Conservation (phyloP, 1,140 invertebrate species). For the Lordiphosa mommai region DNA sequence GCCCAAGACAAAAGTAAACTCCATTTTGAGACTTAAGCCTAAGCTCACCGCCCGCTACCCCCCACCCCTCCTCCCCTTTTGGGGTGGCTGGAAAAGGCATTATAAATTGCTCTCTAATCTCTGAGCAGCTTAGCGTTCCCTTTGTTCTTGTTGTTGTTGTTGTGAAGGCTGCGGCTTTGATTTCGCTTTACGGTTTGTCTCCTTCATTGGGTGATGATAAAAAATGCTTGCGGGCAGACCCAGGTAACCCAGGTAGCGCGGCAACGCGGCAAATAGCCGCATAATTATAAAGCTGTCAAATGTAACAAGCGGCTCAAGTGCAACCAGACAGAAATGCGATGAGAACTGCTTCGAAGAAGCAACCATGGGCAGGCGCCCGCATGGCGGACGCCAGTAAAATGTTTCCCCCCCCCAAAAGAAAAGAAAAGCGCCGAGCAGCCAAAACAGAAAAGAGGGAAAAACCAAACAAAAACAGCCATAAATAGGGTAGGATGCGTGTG, state of each 20-base stretch:
- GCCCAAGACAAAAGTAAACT: too few relatives aligned
- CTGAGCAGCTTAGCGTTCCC: too few relatives aligned
- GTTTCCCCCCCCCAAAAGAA: slow-evolving; percentile 1
- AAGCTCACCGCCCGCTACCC: too few relatives aligned
- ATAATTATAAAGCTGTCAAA: slow-evolving; percentile 55
- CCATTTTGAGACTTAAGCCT: too few relatives aligned
- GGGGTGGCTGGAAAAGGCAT: too few relatives aligned
- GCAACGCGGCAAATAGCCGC: slow-evolving; percentile 21
- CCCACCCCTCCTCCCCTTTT: too few relatives aligned
- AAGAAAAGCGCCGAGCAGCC: background rate
- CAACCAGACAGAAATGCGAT: background rate
- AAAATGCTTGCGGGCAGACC: too few relatives aligned
- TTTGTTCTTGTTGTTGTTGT: too few relatives aligned
- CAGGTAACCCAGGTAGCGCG: background rate
- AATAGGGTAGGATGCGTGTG: slow-evolving; percentile 22
- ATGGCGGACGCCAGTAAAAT: slow-evolving; percentile 56
- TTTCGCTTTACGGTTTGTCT: too few relatives aligned
- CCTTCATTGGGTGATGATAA: too few relatives aligned
- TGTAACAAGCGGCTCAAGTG: slow-evolving; percentile 23
- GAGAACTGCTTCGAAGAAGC: background rate
- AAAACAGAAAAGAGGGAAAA: slow-evolving; percentile 10
- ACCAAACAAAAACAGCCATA: slow-evolving; percentile 44
- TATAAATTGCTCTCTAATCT: too few relatives aligned
- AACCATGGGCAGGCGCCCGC: slow-evolving; percentile 49
- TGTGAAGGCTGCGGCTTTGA: too few relatives aligned